Conservation (phyloP, 2,113 vertebrate species). For the Philantomba maxwellii region DNA sequence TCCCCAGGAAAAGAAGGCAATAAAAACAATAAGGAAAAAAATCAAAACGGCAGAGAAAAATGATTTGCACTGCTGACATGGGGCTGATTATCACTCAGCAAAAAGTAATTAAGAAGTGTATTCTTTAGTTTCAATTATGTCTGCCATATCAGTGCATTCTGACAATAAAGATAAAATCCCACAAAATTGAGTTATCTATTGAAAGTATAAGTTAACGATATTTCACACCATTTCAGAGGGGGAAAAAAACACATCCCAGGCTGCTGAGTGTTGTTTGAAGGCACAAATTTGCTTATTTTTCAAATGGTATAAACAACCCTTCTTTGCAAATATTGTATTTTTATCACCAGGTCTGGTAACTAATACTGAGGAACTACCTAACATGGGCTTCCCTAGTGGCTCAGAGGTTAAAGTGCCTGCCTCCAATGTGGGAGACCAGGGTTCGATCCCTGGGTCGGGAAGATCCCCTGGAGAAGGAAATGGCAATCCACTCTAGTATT, state of each 20-base stretch:
- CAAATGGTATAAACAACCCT: conserved; percentile 38
- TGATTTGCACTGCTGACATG: conserved; percentile 38
- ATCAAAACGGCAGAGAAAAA: conserved; percentile 43
- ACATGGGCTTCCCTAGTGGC: too few relatives aligned
- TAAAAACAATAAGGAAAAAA: conserved; percentile 47
- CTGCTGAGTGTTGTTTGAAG: conserved; percentile 19
- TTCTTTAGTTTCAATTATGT: conserved; percentile 33
- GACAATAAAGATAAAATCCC: conserved; percentile 40
- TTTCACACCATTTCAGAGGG: conserved; percentile 16
- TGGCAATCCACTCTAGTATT: too few relatives aligned
- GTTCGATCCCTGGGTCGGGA: too few relatives aligned
- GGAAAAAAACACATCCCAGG: background rate
- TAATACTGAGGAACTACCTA: conserved; percentile 43
- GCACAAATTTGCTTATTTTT: conserved; percentile 48
- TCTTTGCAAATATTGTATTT: conserved; percentile 37
- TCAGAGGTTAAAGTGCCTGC: too few relatives aligned
- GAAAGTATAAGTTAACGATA: conserved; percentile 39
- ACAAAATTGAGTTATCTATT: conserved; percentile 31
- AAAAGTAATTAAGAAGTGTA: conserved; percentile 42
- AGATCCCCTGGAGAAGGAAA: too few relatives aligned
- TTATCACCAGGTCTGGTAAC: conserved; percentile 27
- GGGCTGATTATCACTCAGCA: conserved; percentile 6
- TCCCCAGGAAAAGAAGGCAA: conserved; percentile 36
- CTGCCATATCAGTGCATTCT: conserved; percentile 14
- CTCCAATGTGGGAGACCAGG: too few relatives aligned